Evolutionary conservation across 2,113 vertebrate genomes (phyloP), one percentile per base, ranked within the genome.

Genomic region (Gavia stellata): DNA sequence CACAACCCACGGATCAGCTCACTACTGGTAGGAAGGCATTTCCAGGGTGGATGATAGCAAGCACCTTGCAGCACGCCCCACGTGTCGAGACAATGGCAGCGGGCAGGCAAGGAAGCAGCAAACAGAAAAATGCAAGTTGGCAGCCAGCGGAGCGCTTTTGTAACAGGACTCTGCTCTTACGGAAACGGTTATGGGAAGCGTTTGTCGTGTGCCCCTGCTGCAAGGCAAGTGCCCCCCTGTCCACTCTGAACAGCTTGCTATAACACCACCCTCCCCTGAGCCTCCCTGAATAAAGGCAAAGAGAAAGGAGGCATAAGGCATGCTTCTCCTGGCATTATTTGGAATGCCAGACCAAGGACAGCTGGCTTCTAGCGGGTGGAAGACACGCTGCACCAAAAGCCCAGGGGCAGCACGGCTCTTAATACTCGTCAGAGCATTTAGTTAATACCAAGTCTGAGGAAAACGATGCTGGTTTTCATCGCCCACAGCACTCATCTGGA

Each of bases 151-250:
- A 83, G 33, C 0, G 3, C 50, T 71, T 33, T 80, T 63, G 79
- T 53, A 74, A 84, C 34, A 72, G 44, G 25, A 75, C 44, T 45
- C 91, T 28, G 21, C 9, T 29, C 71, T 68, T 36, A 66, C 0
- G 2, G 77, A 83, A 92, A 61, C 5, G 24, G 24, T 50, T 62
- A 34, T 9, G 44, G 74, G 44, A 79, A 88, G 53, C 66, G 36
- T 21, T 26, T 10, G 23, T 4, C 0, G 0, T 34, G 42, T 3
- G 9, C 7, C 36, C 2, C 21, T 0, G 1, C 21, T 16, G 14
- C 45, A 80, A 82, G 45, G 53, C 0, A 0, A 75, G 10, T 40
- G 59, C 18, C 40, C 58, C 18, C n/a, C 38, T 26, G 25, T 25
- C 24, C 33, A 4, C 62, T 29, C 75, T 17, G 55, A 92, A 73